A percentile compares a stretch with the other conserved stretches of the same genome.
phyloP scores from a whole-genome alignment of 2,888 invertebrate genomes.

The Yponomeuta sedellus region DNA sequence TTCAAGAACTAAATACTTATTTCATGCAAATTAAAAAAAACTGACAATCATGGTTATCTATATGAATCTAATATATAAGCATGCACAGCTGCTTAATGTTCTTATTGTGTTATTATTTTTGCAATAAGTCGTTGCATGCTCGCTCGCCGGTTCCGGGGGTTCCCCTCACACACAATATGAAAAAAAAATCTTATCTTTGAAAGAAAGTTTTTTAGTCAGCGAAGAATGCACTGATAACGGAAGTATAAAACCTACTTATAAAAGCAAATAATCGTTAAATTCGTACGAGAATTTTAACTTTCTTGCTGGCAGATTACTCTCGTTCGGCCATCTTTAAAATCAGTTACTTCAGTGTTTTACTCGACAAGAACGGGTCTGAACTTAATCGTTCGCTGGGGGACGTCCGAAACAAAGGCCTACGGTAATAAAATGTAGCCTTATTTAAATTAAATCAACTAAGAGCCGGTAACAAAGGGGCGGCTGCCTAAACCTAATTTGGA shows the following conservation, averaged over 20 bases:
- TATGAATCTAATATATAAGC: too few relatives aligned
- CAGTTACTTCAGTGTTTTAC: not conserved
- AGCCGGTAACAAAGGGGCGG: slow-evolving; percentile 19
- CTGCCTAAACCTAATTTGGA: slow-evolving; percentile 22
- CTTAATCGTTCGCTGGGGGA: slow-evolving; percentile 17
- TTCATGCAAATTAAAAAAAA: too few relatives aligned
- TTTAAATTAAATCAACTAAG: slow-evolving; percentile 23
- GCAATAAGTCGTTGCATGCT: too few relatives aligned
- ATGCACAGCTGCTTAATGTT: too few relatives aligned
- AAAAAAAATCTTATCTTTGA: too few relatives aligned
- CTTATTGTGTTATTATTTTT: too few relatives aligned
- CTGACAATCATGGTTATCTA: too few relatives aligned
- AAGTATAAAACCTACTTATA: not conserved
- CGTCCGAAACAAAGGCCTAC: slow-evolving; percentile 8
- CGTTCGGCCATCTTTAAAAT: not conserved
- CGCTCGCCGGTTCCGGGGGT: too few relatives aligned
- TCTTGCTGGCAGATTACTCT: not conserved
- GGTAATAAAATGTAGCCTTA: slow-evolving; percentile 22
- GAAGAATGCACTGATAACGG: not conserved
- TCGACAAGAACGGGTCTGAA: slow-evolving; percentile 6
- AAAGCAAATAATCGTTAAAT: not conserved
- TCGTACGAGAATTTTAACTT: not conserved
- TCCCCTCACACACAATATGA: too few relatives aligned
- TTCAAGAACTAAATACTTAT: too few relatives aligned
- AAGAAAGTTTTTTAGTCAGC: too few relatives aligned